A percentile compares a stretch with the other conserved stretches of the same genome.
These are phyloP conservation scores for Miichthys miiuy DNA, from an alignment of 2,797 vertebrate genomes.

Conservation along the genomic window DNA sequence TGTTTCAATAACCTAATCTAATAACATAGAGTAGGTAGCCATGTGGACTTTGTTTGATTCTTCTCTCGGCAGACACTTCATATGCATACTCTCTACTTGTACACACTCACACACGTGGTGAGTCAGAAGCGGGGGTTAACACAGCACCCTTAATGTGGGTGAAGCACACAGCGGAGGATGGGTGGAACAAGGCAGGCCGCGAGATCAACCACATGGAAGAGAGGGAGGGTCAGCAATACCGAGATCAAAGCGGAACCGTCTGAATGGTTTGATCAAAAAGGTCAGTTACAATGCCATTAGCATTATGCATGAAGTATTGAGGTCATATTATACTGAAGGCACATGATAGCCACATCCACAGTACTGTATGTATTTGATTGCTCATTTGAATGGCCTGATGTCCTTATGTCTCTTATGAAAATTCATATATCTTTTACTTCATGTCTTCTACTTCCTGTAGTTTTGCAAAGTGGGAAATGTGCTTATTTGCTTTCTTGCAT, in stretches of 20 bases:
- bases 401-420: neutral
- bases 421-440: neutral
- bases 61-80: conserved; percentile 40
- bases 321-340: conserved; percentile 3
- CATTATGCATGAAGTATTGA: neutral
- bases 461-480: neutral
- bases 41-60: conserved; percentile 37
- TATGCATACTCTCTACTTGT: conserved; percentile 30
- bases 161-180: conserved; percentile 35
- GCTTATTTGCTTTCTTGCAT: neutral
- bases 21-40: conserved; percentile 40
- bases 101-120: conserved; percentile 45
- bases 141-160: conserved; percentile 44
- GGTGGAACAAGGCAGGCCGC: conserved; percentile 11
- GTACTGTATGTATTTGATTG: neutral
- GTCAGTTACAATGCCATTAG: conserved; percentile 33
- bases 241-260: conserved; percentile 50
- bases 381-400: neutral
- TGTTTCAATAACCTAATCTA: conserved; percentile 32
- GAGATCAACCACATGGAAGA: conserved; percentile 40
- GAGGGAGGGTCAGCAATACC: conserved; percentile 5
- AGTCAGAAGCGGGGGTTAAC: conserved; percentile 66
- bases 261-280: conserved; percentile 41
- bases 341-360: neutral
- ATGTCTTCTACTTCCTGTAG: neutral